phyloP scores from a whole-genome alignment of 2,113 vertebrate genomes.

The Rousettus leschenaultii region DNA sequence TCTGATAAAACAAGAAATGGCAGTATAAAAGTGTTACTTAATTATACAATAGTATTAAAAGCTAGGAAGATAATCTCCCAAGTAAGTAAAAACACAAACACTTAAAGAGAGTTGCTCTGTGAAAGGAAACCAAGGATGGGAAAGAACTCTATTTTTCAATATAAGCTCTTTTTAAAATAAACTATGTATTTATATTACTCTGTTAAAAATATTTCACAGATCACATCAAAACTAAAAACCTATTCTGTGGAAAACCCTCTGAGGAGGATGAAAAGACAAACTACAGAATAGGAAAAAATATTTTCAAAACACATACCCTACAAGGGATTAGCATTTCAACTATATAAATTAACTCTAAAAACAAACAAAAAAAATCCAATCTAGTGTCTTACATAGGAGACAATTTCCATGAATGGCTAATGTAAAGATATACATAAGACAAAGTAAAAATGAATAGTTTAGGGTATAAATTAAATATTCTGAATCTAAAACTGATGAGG shows the following conservation, averaged over 20 bases:
- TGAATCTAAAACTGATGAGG: neutral
- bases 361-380: neutral
- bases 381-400: neutral
- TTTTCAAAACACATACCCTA: neutral
- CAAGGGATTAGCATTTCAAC: neutral
- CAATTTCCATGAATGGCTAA: neutral
- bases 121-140: neutral
- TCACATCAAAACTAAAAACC: constrained; percentile 17
- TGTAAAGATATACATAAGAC: neutral
- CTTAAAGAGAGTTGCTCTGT: neutral
- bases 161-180: neutral
- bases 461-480: neutral
- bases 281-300: neutral
- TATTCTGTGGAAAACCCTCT: neutral
- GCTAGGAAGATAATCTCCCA: neutral
- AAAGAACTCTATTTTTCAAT: neutral
- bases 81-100: constrained; percentile 29
- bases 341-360: constrained; percentile 23
- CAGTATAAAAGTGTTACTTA: neutral
- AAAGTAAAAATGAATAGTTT: neutral
- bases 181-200: neutral
- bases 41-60: neutral
- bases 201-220: constrained; percentile 31
- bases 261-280: neutral
- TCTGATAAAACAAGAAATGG: neutral